Evolutionary conservation across 2,888 invertebrate species (phyloP), one percentile per base, ranked within the genome.

Genomic region (Drosophila pseudotakahashii): DNA sequence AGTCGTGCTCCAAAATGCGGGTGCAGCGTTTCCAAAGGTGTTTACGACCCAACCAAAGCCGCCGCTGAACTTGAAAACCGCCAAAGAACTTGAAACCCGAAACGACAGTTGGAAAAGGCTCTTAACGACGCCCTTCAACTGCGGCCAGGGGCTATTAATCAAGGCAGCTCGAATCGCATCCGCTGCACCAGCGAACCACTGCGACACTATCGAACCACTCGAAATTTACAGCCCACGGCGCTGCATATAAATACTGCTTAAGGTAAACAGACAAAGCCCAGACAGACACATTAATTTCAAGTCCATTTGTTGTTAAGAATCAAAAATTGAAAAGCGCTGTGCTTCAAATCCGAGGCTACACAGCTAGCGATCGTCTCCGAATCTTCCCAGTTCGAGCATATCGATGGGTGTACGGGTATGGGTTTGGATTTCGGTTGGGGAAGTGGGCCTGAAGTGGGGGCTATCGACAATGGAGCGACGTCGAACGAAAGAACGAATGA

Each of bases 61-160:
- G 30, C 30, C 60, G 74, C 48, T 79, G 84, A 81, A 78, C 87
- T 81, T 86, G 84, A 80, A 80, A 83, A 53, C 62, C 47, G 41
- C 10, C 60, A 10, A 45, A 47, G 42, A 26, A 44, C 58, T 53
- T 54, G 39, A 30, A 19, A 58, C 57, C 11, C 52, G 16, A 53
- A 16, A 52, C 39, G 30, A 55, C 58, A 55, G 58, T 48, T 71
- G 45, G 14, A 53, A 63, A 66, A 59, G 52, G 50, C 44, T 68
- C 58, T 59, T 68, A 58, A 76, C 61, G 51, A 48, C 16, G 60
- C 72, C 42, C 66, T 45, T 52, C 48, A 68, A 54, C 30, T 36
- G 61, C 57, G 36, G 45, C 45, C 14, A 53, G 7, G 10, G 57
- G 73, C 71, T 61, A 80, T 81, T 83, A 83, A 81, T 87, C 84